phyloP scores from a whole-genome alignment of 1,140 invertebrate species.

The Chelonus insularis region DNA sequence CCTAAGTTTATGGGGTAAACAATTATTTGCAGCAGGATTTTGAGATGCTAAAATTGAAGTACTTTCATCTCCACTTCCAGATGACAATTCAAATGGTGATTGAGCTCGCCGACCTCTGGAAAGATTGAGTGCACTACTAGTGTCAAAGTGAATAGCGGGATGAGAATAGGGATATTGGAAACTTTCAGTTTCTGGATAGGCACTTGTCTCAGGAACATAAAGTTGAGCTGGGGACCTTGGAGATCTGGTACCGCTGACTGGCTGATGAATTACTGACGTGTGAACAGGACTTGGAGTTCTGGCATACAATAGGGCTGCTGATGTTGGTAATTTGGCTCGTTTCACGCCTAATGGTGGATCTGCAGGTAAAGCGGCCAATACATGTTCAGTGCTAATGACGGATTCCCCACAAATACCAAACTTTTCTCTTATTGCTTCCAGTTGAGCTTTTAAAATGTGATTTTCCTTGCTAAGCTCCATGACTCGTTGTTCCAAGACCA shows the following conservation, averaged over 20 bases:
- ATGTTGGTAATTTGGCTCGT: constrained; percentile 69
- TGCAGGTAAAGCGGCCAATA: constrained; percentile 78
- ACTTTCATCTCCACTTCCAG: constrained; percentile 73
- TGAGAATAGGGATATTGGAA: constrained; percentile 60
- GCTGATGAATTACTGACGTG: constrained; percentile 70
- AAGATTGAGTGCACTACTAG: constrained; percentile 67
- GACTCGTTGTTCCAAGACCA: constrained; percentile 92
- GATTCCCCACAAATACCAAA: constrained; percentile 87
- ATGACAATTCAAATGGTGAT: constrained; percentile 71
- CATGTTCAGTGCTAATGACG: constrained; percentile 84
- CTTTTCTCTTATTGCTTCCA: constrained; percentile 91
- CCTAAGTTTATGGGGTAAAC: constrained; percentile 83
- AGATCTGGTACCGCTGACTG: constrained; percentile 53
- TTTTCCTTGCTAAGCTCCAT: constrained; percentile 95
- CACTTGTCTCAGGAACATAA: constrained; percentile 31
- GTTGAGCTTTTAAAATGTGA: constrained; percentile 87
- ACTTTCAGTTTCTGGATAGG: constrained; percentile 50
- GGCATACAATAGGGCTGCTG: constrained; percentile 60
- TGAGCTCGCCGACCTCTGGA: constrained; percentile 62
- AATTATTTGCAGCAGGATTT: constrained; percentile 64
- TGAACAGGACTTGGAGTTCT: constrained; percentile 67
- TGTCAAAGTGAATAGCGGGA: constrained; percentile 59
- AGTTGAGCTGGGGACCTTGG: constrained; percentile 53
- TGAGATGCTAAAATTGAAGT: constrained; percentile 55
- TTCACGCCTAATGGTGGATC: constrained; percentile 84